Base-by-base conservation (phyloP, 2,888 invertebrate genomes). In the Cryptus viduatorius region DNA sequence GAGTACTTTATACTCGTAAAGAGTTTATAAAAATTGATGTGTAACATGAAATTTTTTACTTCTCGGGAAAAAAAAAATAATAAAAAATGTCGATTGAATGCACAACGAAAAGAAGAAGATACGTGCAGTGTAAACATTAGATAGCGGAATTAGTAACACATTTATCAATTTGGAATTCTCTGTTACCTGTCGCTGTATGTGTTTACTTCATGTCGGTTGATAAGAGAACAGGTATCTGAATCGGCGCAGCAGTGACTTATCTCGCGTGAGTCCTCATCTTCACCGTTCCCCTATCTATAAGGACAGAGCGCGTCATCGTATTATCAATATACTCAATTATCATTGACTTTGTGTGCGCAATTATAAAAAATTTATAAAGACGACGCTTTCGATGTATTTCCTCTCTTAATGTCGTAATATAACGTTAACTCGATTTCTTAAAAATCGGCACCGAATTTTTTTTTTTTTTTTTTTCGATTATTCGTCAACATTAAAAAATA, bases 311-410 rank as follows among this genome's bases (percentile, higher is more conserved):
- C 56, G 71, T 71, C 59, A 71, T 56, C n/a, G 56, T 8, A 24
- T 78, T 19, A 24, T 78, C 67, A 67, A 65, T 56, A 37, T 48
- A 24, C 72, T 72, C 67, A 82, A 82, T 72, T 72, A 72, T 78
- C 59, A 56, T 78, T 56, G 48, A 68, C 68, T 53, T 31, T 53
- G 50, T 42, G 42, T 46, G 10, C 29, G 37, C n/a, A 67, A 71
- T 61, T 61, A 56, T 24, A 42, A 16, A 12, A 19, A 12, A 14
- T 29, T 29, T 29, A 29, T 24, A 24, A 14, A 29, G 29, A 5
- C 14, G 4, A 48, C 24, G 14, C 24, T 3, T 71, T 53, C 1
- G 10, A 37, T 50, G n/a, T 5, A 31, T 50, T 37, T 37, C 37
- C 37, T 37, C 37, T 37, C 4, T 37, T 4, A 37, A 37, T 1